Base-by-base conservation (phyloP, 2,888 invertebrate genomes). In the Trachelus iudaicus region DNA sequence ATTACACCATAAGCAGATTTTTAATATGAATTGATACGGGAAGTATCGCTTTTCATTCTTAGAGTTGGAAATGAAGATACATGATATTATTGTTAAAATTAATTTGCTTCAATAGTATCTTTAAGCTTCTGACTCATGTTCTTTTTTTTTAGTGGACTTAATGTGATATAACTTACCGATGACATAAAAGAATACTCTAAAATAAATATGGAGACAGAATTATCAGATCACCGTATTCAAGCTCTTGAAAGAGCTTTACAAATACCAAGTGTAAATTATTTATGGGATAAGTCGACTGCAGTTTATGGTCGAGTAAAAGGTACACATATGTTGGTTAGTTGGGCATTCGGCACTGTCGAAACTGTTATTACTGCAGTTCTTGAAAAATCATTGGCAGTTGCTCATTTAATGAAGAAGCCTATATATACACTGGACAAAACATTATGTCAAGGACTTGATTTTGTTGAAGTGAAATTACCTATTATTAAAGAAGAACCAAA, bases 271-370 rank as follows among this genome's bases (percentile, higher is more conserved):
- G 93, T 94, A 3, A 93, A 92, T 34, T 93, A 93, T 69, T 93
- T 94, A 0, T 93, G 93, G 80, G 93, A 92, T 34, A 94, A 94
- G 87, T 93, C 94, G 11, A 93, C 93, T 15, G 93, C 93, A 69
- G 91, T 94, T 76, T 94, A 94, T 88, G 91, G 90, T 34, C 93
- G 90, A 89, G 93, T 94, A 73, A 94, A 94, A 88, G 95, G 94
- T 77, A 94, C 94, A 31, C 95, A 95, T 88, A 93, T 94, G 6
- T 92, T 95, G 76, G 92, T 95, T 33, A 94, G 94, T 90, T 95
- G 95, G 95, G 95, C 95, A 0, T 91, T 95, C 4, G 94, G 94
- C 33, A 94, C 95, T 1, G 94, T 95, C 1, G 95, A 95, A 86
- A 87, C 81, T 74, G 81, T 87, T 34, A 79, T 89, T 33, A 84